Evolutionary conservation across 2,888 invertebrate genomes (phyloP).

Genomic region (Hololepta plana): DNA sequence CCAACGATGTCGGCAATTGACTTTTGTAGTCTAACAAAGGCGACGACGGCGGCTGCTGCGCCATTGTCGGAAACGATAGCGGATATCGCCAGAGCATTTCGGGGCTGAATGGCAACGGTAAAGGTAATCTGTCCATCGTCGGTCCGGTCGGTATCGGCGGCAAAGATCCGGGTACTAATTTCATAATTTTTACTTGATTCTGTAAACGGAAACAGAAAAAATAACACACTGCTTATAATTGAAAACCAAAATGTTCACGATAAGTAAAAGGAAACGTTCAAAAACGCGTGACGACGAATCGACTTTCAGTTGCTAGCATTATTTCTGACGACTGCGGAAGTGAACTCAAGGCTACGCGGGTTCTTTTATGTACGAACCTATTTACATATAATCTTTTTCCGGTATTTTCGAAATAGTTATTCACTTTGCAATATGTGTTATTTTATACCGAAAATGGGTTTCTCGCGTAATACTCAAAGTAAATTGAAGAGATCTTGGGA

Average conservation of each 20-base stretch:
- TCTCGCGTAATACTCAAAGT: too few species aligned
- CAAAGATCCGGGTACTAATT: conserved; percentile 31
- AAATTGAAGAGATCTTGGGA: too few species aligned
- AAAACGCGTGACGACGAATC: conserved; percentile 4
- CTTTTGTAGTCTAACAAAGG: conserved; percentile 73
- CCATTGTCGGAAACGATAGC: conserved; percentile 50
- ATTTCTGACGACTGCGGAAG: conserved; percentile 14
- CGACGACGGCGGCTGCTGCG: conserved; percentile 39
- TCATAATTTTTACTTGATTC: conserved; percentile 25
- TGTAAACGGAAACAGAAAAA: conserved; percentile 6
- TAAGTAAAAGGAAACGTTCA: conserved; percentile 1
- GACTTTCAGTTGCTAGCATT: conserved; percentile 1
- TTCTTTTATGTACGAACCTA: conserved; percentile 8
- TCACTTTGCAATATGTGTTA: conserved; percentile 8
- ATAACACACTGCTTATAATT: conserved; percentile 1
- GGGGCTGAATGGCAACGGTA: conserved; percentile 61
- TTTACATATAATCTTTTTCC: conserved; percentile 13
- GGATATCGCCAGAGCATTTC: conserved; percentile 82
- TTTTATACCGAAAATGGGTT: conserved; percentile 6
- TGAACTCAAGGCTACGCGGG: conserved; percentile 13
- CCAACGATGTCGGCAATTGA: conserved; percentile 65
- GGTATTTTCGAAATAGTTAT: too few species aligned
- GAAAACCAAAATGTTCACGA: conserved; percentile 4
- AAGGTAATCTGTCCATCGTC: conserved; percentile 58
- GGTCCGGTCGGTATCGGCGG: conserved; percentile 30